Evolutionary conservation across 2,888 invertebrate genomes (phyloP), one percentile per base, ranked within the genome.

Genomic region (Myopa testacea): DNA sequence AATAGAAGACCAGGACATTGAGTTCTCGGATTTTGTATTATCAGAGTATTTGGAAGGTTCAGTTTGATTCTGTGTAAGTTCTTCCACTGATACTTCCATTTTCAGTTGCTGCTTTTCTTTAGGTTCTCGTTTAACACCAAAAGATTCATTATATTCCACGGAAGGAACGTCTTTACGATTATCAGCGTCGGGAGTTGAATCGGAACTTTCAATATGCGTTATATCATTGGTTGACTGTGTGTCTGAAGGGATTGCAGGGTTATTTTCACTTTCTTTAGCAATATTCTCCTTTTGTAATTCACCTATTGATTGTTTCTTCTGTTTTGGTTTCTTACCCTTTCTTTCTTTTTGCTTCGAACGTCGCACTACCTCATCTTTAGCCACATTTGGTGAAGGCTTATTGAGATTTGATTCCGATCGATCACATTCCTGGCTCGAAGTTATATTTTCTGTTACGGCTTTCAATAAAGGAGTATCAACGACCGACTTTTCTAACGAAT

Each of bases 1-100:
- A 45, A 78, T 74, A 26, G 74, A 50, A 5, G 78, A 78, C 78
- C 78, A 78, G 12, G 78, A 78, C 26, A 58, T 62, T 73, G 14
- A 14, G 52, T 34, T 16, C 4, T 77, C 74, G 34, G 7, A 4
- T 34, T 77, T 71, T 6, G 14, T 14, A 55, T 77, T 26, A 14
- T 16, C 1, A 50, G 10, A 4, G 12, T 40, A 1, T 12, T 55
- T 38, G 10, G 40, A 62, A 14, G 55, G n/a, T 19, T 73, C 72
- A 55, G 58, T 37, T 52, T 69, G 38, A 3, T 62, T 12, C 37
- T 38, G 3, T 34, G 38, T 8, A 62, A 6, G 52, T 26, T 26
- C 52, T 74, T 74, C 16, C 8, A 38, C n/a, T 45, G 45, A 6
- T 10, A 45, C 1, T 55, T 76, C 62, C 26, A 72, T 55, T 45